A percentile compares a stretch with the other conserved stretches of the same genome.
These are phyloP conservation scores for Eristalinus aeneus DNA, from an alignment of 2,888 invertebrate genomes.

Conservation along the genomic window DNA sequence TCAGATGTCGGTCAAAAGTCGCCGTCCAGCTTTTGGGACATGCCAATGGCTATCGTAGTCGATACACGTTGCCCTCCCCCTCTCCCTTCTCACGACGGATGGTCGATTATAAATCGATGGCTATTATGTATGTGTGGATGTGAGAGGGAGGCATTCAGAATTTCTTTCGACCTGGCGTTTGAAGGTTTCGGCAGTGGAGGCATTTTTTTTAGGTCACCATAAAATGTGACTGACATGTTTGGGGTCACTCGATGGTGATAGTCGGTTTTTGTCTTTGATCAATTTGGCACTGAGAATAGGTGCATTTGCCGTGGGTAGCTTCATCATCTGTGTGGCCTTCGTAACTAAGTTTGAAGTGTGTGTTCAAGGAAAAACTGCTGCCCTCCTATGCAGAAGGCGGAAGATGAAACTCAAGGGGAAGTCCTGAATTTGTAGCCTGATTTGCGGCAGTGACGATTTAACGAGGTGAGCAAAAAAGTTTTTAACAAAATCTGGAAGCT, in stretches of 20 bases:
- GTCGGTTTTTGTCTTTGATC: neutral
- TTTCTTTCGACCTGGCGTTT: neutral
- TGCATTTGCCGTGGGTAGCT: neutral
- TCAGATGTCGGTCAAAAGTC: conserved; percentile 22
- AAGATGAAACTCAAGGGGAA: no score
- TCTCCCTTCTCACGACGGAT: neutral
- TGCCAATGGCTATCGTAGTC: conserved; percentile 14
- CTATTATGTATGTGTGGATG: neutral
- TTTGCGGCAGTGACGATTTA: no score
- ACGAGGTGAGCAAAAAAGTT: no score
- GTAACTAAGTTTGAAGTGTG: no score
- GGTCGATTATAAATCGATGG: conserved; percentile 55
- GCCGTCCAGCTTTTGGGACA: conserved; percentile 28
- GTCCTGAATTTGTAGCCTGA: no score
- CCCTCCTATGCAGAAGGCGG: no score
- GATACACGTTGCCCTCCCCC: neutral
- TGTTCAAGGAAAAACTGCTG: no score
- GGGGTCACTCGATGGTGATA: neutral
- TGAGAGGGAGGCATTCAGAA: neutral
- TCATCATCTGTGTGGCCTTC: neutral
- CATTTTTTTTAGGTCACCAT: conserved; percentile 9
- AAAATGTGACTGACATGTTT: neutral
- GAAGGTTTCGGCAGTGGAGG: neutral
- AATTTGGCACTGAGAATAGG: neutral
- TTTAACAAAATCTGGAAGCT: no score